These are phyloP conservation scores for Dromius quadrimaculatus DNA, from an alignment of 2,888 invertebrate genomes.

Conservation along the genomic window DNA sequence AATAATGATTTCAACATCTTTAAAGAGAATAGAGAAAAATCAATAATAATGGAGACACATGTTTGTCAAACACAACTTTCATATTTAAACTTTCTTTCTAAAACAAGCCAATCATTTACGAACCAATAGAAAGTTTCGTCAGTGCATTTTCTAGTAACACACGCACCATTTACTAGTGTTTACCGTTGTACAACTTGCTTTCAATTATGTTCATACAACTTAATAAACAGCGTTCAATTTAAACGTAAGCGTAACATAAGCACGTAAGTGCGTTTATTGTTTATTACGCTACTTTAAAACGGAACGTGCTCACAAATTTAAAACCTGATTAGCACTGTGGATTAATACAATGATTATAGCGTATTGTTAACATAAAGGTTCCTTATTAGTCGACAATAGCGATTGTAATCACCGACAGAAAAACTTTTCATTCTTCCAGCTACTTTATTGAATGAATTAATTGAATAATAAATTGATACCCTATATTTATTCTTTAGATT, in stretches of 20 bases:
- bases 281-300: conserved; percentile 5
- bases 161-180: conserved; percentile 32
- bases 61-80: conserved; percentile 42
- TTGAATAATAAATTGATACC: too few species aligned
- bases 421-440: too few species aligned
- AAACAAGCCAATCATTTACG: conserved; percentile 44
- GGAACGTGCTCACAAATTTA: conserved; percentile 16
- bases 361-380: too few species aligned
- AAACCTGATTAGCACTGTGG: conserved; percentile 11
- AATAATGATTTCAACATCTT: background rate
- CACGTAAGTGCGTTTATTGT: conserved; percentile 34
- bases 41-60: conserved; percentile 24
- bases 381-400: too few species aligned
- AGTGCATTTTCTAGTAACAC: conserved; percentile 41
- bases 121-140: conserved; percentile 42
- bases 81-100: conserved; percentile 44
- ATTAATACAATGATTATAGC: background rate
- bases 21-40: conserved; percentile 9
- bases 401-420: too few species aligned
- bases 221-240: conserved; percentile 28
- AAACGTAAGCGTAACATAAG: conserved; percentile 22
- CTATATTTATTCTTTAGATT: too few species aligned
- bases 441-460: too few species aligned
- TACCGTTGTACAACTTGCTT: conserved; percentile 32
- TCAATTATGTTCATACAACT: conserved; percentile 33